Conservation (phyloP, 2,113 vertebrate genomes). For the Jacana jacana region DNA sequence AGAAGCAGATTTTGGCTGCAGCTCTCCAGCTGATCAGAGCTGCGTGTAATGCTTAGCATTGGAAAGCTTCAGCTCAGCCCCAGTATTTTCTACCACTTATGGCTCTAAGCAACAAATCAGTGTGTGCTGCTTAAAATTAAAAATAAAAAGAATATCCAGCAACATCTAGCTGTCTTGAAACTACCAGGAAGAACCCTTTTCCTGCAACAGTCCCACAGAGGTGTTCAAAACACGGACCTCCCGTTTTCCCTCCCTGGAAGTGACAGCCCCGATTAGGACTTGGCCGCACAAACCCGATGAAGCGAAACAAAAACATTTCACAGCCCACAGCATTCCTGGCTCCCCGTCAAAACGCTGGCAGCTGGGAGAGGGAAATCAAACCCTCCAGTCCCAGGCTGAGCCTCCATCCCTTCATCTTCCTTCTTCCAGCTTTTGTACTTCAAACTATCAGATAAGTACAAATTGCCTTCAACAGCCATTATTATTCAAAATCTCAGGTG, state of each 20-base stretch:
- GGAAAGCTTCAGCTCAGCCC: background rate
- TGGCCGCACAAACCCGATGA: slow-evolving; percentile 4
- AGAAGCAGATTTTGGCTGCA: background rate
- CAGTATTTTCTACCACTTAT: background rate
- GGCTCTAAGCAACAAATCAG: background rate
- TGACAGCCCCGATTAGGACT: slow-evolving; percentile 3
- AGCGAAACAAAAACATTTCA: slow-evolving; percentile 58
- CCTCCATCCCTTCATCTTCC: background rate
- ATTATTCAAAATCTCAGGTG: background rate
- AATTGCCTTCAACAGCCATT: background rate
- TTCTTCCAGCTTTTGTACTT: background rate
- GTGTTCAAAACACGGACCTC: background rate
- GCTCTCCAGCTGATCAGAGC: background rate
- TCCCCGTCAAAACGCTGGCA: slow-evolving; percentile 32
- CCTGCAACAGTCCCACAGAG: background rate
- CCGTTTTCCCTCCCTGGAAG: background rate
- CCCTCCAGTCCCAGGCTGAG: background rate
- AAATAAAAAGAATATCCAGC: background rate
- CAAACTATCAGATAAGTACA: slow-evolving; percentile 25
- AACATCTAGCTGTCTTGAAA: background rate
- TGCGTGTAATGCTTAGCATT: background rate
- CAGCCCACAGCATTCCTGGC: slow-evolving; percentile 54
- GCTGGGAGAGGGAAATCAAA: background rate
- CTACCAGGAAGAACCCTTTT: background rate
- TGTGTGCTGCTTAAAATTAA: background rate